Percentiles rank a stretch among this genome's conserved stretches.
phyloP scores from a whole-genome alignment of 1,140 invertebrate species.

The Ceratosolen solmsi region DNA sequence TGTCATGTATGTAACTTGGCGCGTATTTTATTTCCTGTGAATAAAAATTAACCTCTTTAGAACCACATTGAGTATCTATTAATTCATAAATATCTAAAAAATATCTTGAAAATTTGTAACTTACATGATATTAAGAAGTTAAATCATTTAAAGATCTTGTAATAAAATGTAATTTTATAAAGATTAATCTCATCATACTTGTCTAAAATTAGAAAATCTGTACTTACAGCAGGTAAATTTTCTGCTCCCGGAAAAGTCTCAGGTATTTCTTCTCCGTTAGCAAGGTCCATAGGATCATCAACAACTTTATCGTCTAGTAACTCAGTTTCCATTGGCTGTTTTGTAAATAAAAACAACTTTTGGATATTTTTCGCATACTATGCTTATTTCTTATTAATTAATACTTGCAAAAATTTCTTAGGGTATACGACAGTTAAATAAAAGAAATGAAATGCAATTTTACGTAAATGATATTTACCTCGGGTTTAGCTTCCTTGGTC shows the following conservation, averaged over 20 bases:
- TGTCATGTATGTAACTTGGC: constrained; percentile 42
- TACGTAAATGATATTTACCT: constrained; percentile 52
- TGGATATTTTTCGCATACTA: constrained; percentile 17
- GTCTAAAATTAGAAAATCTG: not conserved
- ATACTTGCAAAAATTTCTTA: no score
- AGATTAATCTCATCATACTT: not conserved
- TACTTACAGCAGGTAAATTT: constrained; percentile 70
- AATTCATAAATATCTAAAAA: not conserved
- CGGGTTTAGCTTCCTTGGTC: constrained; percentile 50
- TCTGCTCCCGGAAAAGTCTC: constrained; percentile 68
- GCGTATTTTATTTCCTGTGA: constrained; percentile 30
- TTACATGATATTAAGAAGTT: constrained; percentile 13
- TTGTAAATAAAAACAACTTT: constrained; percentile 6
- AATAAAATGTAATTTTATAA: constrained; percentile 11
- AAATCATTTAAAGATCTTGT: constrained; percentile 1
- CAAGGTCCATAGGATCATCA: constrained; percentile 55
- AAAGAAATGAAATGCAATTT: constrained; percentile 14
- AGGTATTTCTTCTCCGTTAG: constrained; percentile 63
- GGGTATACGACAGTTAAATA: not conserved
- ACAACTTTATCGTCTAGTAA: constrained; percentile 54
- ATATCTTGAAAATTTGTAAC: not conserved
- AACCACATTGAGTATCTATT: not conserved
- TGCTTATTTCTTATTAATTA: no score
- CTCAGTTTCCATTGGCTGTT: constrained; percentile 67
- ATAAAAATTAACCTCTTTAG: constrained; percentile 31